Evolutionary conservation across 2,888 invertebrate genomes (phyloP).

Genomic region (Amphimallon solstitiale): DNA sequence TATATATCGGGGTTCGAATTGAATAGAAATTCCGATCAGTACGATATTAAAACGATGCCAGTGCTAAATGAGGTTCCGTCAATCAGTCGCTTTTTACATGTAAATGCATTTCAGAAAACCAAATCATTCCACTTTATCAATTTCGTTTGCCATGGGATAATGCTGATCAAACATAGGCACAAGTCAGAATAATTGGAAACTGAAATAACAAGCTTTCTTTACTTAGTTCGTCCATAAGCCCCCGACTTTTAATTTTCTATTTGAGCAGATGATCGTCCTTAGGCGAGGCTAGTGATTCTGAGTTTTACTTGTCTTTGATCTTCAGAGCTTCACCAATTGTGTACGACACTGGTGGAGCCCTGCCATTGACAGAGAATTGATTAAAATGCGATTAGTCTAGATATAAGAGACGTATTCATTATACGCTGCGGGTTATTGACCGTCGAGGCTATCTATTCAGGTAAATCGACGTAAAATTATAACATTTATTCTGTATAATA

Average conservation of each 20-base stretch:
- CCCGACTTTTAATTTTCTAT: constrained; percentile 49
- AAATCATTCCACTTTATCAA: constrained; percentile 41
- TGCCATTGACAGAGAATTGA: constrained; percentile 58
- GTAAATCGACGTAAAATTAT: constrained; percentile 4
- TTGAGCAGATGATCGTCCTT: constrained; percentile 49
- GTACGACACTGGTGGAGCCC: constrained; percentile 45
- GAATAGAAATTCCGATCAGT: constrained; percentile 39
- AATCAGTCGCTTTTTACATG: constrained; percentile 44
- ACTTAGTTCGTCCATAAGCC: constrained; percentile 14
- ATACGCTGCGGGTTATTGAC: constrained; percentile 12
- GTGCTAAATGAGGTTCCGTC: constrained; percentile 43
- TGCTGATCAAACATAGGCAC: constrained; percentile 40
- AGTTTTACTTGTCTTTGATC: constrained; percentile 54
- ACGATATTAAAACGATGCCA: constrained; percentile 43
- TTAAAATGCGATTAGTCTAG: constrained; percentile 52
- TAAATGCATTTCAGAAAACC: constrained; percentile 39
- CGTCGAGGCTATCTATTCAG: constrained; percentile 7
- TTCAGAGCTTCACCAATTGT: constrained; percentile 52
- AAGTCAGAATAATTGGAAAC: constrained; percentile 52
- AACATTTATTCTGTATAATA: constrained; percentile 2
- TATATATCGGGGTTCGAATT: constrained; percentile 28
- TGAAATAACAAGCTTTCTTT: constrained; percentile 54
- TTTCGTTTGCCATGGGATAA: constrained; percentile 30
- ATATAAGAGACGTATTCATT: not conserved
- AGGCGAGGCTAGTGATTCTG: constrained; percentile 50